phyloP scores from a whole-genome alignment of 2,113 vertebrate species.

The Phalacrocorax pelagicus region DNA sequence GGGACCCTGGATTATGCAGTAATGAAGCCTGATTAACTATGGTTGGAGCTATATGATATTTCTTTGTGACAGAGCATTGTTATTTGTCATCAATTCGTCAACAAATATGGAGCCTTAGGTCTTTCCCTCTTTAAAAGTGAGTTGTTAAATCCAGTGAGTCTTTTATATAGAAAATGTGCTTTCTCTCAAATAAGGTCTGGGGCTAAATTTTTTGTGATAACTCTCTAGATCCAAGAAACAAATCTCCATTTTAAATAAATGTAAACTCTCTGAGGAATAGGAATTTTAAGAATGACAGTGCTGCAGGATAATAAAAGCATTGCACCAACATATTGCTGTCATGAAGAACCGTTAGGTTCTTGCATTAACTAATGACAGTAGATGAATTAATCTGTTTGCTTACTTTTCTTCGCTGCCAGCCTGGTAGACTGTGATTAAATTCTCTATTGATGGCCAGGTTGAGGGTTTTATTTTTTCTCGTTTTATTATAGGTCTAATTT shows the following conservation, averaged over 20 bases:
- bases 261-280: slow-evolving; percentile 17
- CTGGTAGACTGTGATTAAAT: slow-evolving; percentile 48
- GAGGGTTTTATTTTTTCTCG: slow-evolving; percentile 13
- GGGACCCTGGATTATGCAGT: background rate
- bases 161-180: background rate
- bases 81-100: background rate
- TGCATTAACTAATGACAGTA: slow-evolving; percentile 62
- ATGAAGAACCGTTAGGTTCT: slow-evolving; percentile 52
- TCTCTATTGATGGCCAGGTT: background rate
- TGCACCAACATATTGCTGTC: slow-evolving; percentile 28
- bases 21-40: background rate
- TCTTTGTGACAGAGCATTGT: background rate
- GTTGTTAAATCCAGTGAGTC: background rate
- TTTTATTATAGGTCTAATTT: slow-evolving; percentile 27
- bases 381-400: slow-evolving; percentile 38
- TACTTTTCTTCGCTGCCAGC: background rate
- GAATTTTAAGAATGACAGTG: slow-evolving; percentile 24
- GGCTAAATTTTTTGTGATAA: background rate
- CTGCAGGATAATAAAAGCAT: slow-evolving; percentile 60
- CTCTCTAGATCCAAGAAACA: background rate
- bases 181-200: background rate
- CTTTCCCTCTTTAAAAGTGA: background rate
- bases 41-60: background rate
- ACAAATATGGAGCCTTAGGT: background rate
- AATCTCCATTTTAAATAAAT: slow-evolving; percentile 32